Base-by-base conservation (phyloP, 2,113 vertebrate species). In the Syrrhaptes paradoxus region DNA sequence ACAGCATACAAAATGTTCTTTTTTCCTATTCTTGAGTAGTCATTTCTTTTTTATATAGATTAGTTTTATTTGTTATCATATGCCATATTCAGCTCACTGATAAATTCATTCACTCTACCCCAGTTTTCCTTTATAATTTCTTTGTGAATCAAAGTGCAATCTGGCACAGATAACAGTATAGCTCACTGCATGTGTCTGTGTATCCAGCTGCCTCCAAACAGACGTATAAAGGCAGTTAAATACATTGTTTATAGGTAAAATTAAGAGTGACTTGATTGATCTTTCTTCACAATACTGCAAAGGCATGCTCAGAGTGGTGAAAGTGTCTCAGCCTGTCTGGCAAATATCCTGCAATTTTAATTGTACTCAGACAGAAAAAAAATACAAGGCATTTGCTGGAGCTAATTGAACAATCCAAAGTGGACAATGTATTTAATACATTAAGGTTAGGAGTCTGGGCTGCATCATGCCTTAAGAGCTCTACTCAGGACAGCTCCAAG, bases 321-420 rank as follows among this genome's bases (percentile, higher is more conserved):
- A 92, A 85, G 72, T 80, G 52, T 36, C 90, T 74, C 48, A 91
- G 75, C 38, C 61, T n/a, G 63, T 91, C 91, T 92, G 93, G 90
- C 55, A 94, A 91, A 92, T 96, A 93, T 90, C 92, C 95, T 91
- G 85, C 72, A 32, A 52, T 93, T 95, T 94, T 92, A 94, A 92
- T 90, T 92, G 79, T 86, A 54, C 73, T 84, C 72, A 89, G 85
- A 71, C 71, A 91, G 85, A 89, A 73, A 93, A 93, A 93, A 95
- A 96, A 92, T 67, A 93, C 31, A 72, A 78, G 54, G 45, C 51
- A 80, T 91, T 94, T 85, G 45, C 68, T 90, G 61, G 46, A 93
- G 67, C 75, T 80, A 46, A 94, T 75, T 90, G 91, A 97, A 77
- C 91, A 93, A 52, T 74, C 76, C 94, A 9, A 92, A 95, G 90